Evolutionary conservation across 2,888 invertebrate species (phyloP).

Genomic region (Microplitis manilae): DNA sequence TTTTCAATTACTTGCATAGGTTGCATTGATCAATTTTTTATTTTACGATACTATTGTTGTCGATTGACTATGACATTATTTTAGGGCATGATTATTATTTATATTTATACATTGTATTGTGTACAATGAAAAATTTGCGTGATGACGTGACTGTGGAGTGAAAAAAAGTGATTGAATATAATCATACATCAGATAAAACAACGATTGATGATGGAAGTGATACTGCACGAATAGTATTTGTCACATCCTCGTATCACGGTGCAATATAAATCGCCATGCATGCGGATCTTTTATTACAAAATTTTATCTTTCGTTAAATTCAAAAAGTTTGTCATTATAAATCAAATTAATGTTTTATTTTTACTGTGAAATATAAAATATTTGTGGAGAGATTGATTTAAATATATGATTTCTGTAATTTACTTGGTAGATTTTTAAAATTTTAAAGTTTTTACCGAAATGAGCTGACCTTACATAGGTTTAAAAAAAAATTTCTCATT

Average conservation of each 20-base stretch:
- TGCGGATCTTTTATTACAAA: neutral
- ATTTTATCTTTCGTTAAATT: neutral
- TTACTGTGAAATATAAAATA: no score
- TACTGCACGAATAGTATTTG: neutral
- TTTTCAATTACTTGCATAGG: no score
- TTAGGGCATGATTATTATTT: neutral
- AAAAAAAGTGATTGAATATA: neutral
- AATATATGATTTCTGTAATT: no score
- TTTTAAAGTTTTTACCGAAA: no score
- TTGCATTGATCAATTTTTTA: no score
- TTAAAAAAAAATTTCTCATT: no score
- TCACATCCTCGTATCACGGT: neutral
- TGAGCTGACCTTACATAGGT: no score
- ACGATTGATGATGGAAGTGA: neutral
- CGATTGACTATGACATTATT: no score
- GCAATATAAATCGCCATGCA: neutral
- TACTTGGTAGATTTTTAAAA: no score
- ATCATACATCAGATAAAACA: neutral
- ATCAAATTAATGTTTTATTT: no score
- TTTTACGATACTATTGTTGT: no score
- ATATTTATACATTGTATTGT: neutral
- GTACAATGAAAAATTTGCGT: neutral
- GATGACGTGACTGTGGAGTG: neutral
- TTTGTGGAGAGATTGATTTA: no score
- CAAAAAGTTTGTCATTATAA: neutral